Base-by-base conservation (phyloP, 2,113 vertebrate species). In the Eudyptes chrysolophus region DNA sequence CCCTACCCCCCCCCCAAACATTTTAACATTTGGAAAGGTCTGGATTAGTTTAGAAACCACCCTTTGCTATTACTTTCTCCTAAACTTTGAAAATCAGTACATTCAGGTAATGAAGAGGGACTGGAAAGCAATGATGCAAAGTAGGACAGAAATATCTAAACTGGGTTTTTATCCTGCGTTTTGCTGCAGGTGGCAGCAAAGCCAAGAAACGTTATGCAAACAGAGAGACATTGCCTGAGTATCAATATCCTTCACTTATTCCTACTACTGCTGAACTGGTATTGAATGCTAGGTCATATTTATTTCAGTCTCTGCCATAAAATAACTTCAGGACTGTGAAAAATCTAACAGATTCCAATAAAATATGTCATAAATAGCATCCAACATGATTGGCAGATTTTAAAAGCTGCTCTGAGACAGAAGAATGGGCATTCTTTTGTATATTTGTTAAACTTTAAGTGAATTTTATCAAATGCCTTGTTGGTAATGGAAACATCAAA, bases 171-270 rank as follows among this genome's bases (percentile, higher is more conserved):
- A 65, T 83, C 32, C 62, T 57, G 15, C 30, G 10, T 82, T 75
- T 89, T 95, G 78, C 95, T 96, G 96, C 84, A 96, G 95, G 86
- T 97, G 95, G 93, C 96, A 97, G 95, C 92, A 96, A 80, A 96
- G 79, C 34, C 60, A 94, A 96, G 89, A 96, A 80, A 66, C 75
- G 4, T 95, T 92, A 60, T 88, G 70, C 60, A 83, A 77, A 84
- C 12, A 76, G 58, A 38, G 40, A 61, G 13, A 38, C 7, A 9
- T 29, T 81, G 30, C 77, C 36, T 60, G 52, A 49, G 46, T 72
- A 25, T 75, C 38, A 20, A 6, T 44, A 57, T 78, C 24, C n/a
- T 82, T 84, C 24, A 15, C 10, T 54, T 86, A 18, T 30, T 76
- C n/a, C 27, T 79, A 6, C 25, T 46, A 5, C 17, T 85, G 46